Base-by-base conservation (phyloP, 2,113 vertebrate species). In the Barnardius zonarius region DNA sequence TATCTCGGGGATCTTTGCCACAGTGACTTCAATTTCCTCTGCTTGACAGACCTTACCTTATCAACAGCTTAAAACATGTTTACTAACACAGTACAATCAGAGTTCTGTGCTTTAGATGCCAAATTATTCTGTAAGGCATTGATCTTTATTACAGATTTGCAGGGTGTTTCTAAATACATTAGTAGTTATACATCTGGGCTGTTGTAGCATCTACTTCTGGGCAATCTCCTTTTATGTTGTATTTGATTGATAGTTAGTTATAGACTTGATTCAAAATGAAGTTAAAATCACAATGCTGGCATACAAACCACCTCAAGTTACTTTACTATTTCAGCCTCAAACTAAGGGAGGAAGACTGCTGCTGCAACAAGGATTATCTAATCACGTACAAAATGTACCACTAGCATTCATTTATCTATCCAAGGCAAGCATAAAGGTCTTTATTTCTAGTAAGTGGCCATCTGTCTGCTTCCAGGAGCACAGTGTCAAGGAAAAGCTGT, bases 91-190 rank as follows among this genome's bases (percentile, higher is more conserved):
- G 87, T 86, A 76, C 75, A 92, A 90, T 97, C 72, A 80, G 92
- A 91, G 84, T 41, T 67, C 73, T 96, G 63, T 91, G 78, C 57
- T 92, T 94, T 89, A 75, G 76, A 83, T 83, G 93, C 55, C 93
- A 96, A 95, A 92, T 96, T 95, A 51, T 96, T 95, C 91, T 94
- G 88, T 94, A 95, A 96, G 73, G 79, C 93, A 93, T 92, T 97
- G 93, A 97, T 96, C 90, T 97, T 97, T 97, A 96, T 97, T 97
- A 95, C 84, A 97, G 81, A 77, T 95, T 95, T 97, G 64, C 63
- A 68, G 79, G 51, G 37, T 86, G 76, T 91, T 97, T 77, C 82
- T 88, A 97, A 96, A 92, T 90, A 88, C 39, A 86, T 68, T 92
- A 87, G 95, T 93, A 97, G 96, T 96, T 97, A 92, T 83, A 93